Percentiles rank a stretch among this genome's conserved stretches.
Evolutionary conservation across 2,888 invertebrate species (phyloP).

Genomic region (Lasioglossum pauxillum): DNA sequence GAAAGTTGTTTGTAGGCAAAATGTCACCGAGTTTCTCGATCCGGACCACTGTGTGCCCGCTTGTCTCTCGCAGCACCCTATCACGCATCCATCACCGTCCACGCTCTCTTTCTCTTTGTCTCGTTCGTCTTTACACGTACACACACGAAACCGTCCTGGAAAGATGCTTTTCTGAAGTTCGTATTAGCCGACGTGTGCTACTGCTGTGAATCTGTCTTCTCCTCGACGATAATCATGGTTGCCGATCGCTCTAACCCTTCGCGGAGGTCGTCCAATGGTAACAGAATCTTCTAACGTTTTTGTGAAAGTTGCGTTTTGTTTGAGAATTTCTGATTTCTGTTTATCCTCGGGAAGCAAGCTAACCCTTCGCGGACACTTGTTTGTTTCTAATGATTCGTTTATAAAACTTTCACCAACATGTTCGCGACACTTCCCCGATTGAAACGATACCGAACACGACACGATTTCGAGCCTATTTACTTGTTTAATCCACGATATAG

Average conservation of each 20-base stretch:
- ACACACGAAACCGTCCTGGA: not conserved
- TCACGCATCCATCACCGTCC: not conserved
- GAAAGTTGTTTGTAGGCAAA: no score
- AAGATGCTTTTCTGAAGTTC: not conserved
- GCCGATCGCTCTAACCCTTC: not conserved
- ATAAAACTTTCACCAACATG: not conserved
- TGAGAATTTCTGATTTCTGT: not conserved
- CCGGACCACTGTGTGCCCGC: not conserved
- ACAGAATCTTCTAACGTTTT: not conserved
- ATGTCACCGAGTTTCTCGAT: no score
- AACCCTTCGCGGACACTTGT: not conserved
- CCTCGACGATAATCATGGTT: not conserved
- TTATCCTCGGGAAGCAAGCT: not conserved
- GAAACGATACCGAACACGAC: not conserved
- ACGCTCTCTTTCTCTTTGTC: not conserved
- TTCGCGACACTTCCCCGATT: not conserved
- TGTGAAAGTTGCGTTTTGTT: not conserved
- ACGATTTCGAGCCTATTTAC: no score
- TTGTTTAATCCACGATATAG: no score
- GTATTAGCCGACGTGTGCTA: not conserved
- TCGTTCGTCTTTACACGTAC: not conserved
- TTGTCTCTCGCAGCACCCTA: constrained; percentile 8
- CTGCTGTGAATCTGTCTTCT: not conserved
- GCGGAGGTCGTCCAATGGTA: not conserved
- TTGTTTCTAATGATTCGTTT: no score